Base-by-base conservation (phyloP, 2,888 invertebrate species). In the Heteromurus nitidus region DNA sequence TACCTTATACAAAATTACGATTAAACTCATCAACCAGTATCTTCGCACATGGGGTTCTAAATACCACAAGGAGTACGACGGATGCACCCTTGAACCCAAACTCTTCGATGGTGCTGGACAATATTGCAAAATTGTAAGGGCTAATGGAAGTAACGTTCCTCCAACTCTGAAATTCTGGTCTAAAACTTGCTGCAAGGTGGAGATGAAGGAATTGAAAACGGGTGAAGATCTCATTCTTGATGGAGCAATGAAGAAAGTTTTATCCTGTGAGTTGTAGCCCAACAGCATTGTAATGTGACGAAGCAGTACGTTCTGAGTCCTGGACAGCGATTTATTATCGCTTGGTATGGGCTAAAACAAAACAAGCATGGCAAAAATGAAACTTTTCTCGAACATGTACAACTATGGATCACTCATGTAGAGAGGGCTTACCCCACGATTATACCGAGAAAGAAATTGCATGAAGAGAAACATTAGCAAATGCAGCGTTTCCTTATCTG, bases 111-210 rank as follows among this genome's bases (percentile, higher is more conserved):
- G 95, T 83, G 95, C 95, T 0, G 96, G 95, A 69, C 94, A 93
- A 89, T 95, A 96, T 85, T 95, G 93, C 69, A 97, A 91, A 70
- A 96, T 91, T 44, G 91, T 92, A 76, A 98, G 90, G 0, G 96
- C 94, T 0, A 96, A 95, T 7, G 96, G 95, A 5, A 98, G 92
- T 70, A 99, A 92, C 80, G 94, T 92, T 87, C 95, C 94, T 0
- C 98, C 98, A 92, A 99, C 96, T 84, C 94, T 91, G 89, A 98
- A 96, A 90, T 99, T 99, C 89, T 97, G 96, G 89, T 99, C 99
- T 88, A 99, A 89, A 13, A 99, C 92, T 91, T 96, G 96, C 0
- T 98, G 97, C 83, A 99, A 90, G 88, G 96, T 97, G 31, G 96
- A 94, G 89, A 99, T 91, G 89, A 98, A 99, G 0, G 97, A 97